Evolutionary conservation across 2,797 vertebrate species (phyloP).

Genomic region (Anabacerthia variegaticeps): DNA sequence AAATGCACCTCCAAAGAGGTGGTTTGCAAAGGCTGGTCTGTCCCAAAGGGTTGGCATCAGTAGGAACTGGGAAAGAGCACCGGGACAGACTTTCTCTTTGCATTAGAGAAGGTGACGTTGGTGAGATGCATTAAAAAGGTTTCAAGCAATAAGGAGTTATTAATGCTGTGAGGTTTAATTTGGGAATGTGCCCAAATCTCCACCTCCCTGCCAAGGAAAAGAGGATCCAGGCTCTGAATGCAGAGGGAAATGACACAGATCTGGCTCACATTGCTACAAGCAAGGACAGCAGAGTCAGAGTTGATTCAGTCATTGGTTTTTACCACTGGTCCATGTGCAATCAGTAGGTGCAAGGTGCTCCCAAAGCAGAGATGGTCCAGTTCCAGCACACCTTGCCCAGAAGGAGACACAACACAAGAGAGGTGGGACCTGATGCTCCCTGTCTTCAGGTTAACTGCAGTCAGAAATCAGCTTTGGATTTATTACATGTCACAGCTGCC

Average conservation of each 20-base stretch:
- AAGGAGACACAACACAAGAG: fast-evolving
- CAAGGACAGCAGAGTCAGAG: background rate
- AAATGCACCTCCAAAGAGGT: background rate
- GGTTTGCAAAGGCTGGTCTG: background rate
- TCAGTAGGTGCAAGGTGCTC: background rate
- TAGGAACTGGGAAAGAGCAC: background rate
- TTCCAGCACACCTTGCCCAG: background rate
- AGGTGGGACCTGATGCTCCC: background rate
- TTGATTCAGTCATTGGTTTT: background rate
- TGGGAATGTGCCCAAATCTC: background rate
- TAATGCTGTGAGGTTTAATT: background rate
- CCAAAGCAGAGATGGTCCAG: background rate
- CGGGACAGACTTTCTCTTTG: background rate
- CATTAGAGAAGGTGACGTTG: background rate
- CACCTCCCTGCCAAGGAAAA: background rate
- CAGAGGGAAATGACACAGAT: background rate
- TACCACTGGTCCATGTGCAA: background rate
- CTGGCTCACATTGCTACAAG: fast-evolving
- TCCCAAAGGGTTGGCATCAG: fast-evolving
- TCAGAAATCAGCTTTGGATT: background rate
- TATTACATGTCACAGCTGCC: background rate
- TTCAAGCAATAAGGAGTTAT: background rate
- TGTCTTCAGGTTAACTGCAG: background rate
- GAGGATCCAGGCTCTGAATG: background rate
- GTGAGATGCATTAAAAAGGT: background rate